These are phyloP conservation scores for Sternotherus odoratus DNA, from an alignment of 2,797 vertebrate genomes.

Conservation along the genomic window DNA sequence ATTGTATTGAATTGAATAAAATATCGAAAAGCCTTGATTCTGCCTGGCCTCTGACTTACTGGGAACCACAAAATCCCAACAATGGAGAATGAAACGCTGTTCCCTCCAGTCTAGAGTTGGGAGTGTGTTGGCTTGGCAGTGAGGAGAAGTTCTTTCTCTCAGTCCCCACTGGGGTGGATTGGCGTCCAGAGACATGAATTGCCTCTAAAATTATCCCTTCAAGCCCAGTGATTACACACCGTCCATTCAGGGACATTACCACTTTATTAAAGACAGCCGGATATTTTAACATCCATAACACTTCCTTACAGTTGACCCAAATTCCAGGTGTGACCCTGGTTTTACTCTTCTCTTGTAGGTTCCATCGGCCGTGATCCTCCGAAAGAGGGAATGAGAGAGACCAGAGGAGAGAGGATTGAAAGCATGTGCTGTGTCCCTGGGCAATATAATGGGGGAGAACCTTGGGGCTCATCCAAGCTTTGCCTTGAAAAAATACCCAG, in stretches of 20 bases:
- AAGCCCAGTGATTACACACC: neutral
- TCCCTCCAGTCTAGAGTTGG: neutral
- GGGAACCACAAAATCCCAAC: too few species aligned
- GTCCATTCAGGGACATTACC: accelerated
- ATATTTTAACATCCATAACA: neutral
- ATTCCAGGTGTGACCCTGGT: neutral
- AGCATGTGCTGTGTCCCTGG: constrained; percentile 26
- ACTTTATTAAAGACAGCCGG: neutral
- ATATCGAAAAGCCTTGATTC: too few species aligned
- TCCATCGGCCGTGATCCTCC: constrained; percentile 92
- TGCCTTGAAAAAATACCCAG: constrained; percentile 68
- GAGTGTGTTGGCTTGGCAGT: neutral
- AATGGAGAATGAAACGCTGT: neutral
- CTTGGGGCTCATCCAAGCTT: constrained; percentile 49
- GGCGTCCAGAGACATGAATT: neutral
- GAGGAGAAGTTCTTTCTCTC: neutral
- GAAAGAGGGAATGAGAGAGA: constrained; percentile 45
- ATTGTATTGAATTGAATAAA: too few species aligned
- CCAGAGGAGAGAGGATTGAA: neutral
- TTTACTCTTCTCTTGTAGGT: constrained; percentile 82
- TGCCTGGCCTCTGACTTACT: too few species aligned
- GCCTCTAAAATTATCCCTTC: neutral
- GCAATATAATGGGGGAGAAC: constrained; percentile 27
- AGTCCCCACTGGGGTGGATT: neutral
- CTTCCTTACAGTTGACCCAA: neutral